Evolutionary conservation across 2,888 invertebrate species (phyloP).

Genomic region (Drosophila kambysellisi): DNA sequence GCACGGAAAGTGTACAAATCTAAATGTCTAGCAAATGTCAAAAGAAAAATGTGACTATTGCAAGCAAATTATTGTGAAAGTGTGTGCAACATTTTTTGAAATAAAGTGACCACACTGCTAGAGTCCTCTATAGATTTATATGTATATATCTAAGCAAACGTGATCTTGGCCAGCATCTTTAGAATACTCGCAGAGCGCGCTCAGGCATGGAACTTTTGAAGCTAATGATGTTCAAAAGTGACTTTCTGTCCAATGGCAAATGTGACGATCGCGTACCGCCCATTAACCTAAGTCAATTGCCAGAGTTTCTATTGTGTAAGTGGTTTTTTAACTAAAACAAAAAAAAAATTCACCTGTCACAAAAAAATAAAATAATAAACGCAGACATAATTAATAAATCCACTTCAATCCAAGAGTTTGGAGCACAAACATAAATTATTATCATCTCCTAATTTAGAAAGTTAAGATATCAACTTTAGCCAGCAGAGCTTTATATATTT

Average conservation of each 20-base stretch:
- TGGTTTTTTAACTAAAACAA: slow-evolving; percentile 61
- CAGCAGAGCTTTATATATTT: neutral
- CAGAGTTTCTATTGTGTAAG: slow-evolving; percentile 91
- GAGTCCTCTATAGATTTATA: neutral
- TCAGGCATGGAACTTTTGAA: slow-evolving; percentile 85
- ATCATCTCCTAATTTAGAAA: neutral
- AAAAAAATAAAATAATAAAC: too few species aligned
- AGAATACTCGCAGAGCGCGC: slow-evolving; percentile 21
- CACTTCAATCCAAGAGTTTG: neutral
- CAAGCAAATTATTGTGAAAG: slow-evolving; percentile 30
- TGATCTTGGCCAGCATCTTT: slow-evolving; percentile 21
- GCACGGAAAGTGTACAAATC: slow-evolving; percentile 47
- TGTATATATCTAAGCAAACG: slow-evolving; percentile 16
- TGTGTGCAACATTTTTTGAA: slow-evolving; percentile 26
- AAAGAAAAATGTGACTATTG: slow-evolving; percentile 42
- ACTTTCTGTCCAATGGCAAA: slow-evolving; percentile 84
- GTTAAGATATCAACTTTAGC: neutral
- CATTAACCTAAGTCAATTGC: slow-evolving; percentile 90
- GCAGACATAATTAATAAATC: neutral
- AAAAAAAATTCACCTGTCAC: neutral
- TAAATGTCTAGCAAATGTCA: slow-evolving; percentile 31
- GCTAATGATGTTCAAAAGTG: slow-evolving; percentile 86
- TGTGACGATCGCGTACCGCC: slow-evolving; percentile 89
- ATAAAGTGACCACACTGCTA: slow-evolving; percentile 1
- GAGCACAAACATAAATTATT: neutral